phyloP scores from a whole-genome alignment of 2,888 invertebrate genomes.

The Euclidia mi region DNA sequence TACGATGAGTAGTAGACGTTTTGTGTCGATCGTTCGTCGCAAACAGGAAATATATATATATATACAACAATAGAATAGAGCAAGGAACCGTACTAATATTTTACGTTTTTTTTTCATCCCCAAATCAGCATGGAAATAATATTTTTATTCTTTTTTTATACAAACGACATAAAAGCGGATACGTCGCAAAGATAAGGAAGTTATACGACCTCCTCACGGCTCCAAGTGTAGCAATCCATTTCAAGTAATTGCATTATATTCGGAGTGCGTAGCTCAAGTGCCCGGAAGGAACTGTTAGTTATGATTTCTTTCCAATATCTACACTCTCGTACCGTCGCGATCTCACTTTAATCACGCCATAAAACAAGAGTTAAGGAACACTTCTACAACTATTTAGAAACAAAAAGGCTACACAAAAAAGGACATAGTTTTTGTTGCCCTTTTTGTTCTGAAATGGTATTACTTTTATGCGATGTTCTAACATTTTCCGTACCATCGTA shows the following conservation, averaged over 20 bases:
- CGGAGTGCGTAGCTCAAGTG: conserved; percentile 69
- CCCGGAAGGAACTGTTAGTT: conserved; percentile 65
- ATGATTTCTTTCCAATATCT: conserved; percentile 68
- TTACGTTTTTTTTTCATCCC: conserved; percentile 47
- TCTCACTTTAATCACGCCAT: conserved; percentile 47
- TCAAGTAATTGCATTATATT: conserved; percentile 82
- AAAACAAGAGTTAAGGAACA: conserved; percentile 53
- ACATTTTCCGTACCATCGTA: no score
- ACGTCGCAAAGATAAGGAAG: conserved; percentile 70
- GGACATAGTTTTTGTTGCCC: conserved; percentile 7
- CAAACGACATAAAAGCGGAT: conserved; percentile 70
- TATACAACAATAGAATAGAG: conserved; percentile 34
- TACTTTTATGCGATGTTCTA: conserved; percentile 16
- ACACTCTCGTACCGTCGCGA: conserved; percentile 51
- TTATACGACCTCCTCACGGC: conserved; percentile 69
- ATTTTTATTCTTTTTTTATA: conserved; percentile 71
- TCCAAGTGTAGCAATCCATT: conserved; percentile 77
- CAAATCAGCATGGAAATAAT: conserved; percentile 55
- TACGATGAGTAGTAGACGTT: conserved; percentile 33
- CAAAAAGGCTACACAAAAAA: no score
- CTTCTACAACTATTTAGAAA: conserved; percentile 42
- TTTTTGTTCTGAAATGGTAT: conserved; percentile 24
- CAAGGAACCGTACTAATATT: conserved; percentile 37
- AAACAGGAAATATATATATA: conserved; percentile 32
- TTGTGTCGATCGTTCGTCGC: conserved; percentile 33